phyloP scores from a whole-genome alignment of 2,113 vertebrate genomes.

The Tupaia tana region DNA sequence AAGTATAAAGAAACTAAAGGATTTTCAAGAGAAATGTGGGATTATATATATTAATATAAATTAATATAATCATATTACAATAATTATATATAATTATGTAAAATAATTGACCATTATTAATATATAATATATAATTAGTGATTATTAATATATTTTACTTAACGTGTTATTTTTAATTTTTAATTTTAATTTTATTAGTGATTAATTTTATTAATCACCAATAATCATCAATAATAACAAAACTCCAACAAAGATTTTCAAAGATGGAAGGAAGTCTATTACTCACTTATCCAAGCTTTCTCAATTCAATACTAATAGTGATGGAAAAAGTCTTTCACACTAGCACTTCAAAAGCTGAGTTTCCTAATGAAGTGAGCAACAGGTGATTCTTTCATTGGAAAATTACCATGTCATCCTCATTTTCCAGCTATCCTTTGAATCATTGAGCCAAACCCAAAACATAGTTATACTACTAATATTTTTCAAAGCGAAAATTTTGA shows the following conservation, averaged over 20 bases:
- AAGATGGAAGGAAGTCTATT: no score
- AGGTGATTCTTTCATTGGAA: neutral
- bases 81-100: no score
- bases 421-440: neutral
- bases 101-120: no score
- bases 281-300: neutral
- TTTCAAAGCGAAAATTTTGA: neutral
- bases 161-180: no score
- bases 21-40: neutral
- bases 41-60: no score
- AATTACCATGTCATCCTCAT: neutral
- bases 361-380: neutral
- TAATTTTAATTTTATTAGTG: no score
- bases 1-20: neutral
- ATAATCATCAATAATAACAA: no score
- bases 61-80: no score
- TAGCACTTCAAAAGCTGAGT: neutral
- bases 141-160: no score
- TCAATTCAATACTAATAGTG: neutral
- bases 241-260: no score
- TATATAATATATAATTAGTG: no score
- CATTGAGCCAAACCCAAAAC: neutral
- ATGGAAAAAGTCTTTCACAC: neutral
- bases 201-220: no score
- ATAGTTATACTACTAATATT: neutral